Evolutionary conservation across 2,888 invertebrate species (phyloP), one percentile per base, ranked within the genome.

Genomic region (Liopterus haemorrhoidalis): DNA sequence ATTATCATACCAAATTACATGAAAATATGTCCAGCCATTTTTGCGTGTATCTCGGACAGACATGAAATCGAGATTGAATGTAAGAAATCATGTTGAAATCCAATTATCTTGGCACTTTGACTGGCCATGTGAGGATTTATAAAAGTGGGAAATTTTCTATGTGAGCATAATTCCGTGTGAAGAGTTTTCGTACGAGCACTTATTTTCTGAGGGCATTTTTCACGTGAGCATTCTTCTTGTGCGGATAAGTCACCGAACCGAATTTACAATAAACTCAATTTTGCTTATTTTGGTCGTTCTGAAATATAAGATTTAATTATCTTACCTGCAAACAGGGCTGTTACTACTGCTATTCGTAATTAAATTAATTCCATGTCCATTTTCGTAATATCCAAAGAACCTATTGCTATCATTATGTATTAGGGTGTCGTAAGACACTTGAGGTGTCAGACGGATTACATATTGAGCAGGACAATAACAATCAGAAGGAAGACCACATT

Each of bases 391-490:
- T 40, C 57, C 62, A 49, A 59, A 68, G 41, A 61, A 54, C 46
- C 66, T 56, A 50, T 66, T 60, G n/a, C 40, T 46, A 15, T 51
- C 54, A 49, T 60, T 59, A 36, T 62, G 59, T 5, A 57, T 47
- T 20, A 66, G 53, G 6, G 40, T 14, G 40, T 54, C 49, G 12
- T 63, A 49, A 2, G 65, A 62, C 22, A 55, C 49, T 42, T 61
- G 52, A 1, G 62, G 56, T 5, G 63, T 56, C 46, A 68, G 58
- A 51, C 61, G 60, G 6, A 66, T 46, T 3, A 59, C 57, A 33
- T 60, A 49, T 46, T 68, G 66, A 9, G 55, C 39, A 2, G 60
- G 60, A 51, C 68, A 68, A 41, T 49, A 54, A 39, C 66, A 66
- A 12, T 48, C 35, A 19, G 51, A 45, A 4, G 60, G 57, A 25